Conservation (phyloP, 2,888 invertebrate species). For the Anthrax anthrax region DNA sequence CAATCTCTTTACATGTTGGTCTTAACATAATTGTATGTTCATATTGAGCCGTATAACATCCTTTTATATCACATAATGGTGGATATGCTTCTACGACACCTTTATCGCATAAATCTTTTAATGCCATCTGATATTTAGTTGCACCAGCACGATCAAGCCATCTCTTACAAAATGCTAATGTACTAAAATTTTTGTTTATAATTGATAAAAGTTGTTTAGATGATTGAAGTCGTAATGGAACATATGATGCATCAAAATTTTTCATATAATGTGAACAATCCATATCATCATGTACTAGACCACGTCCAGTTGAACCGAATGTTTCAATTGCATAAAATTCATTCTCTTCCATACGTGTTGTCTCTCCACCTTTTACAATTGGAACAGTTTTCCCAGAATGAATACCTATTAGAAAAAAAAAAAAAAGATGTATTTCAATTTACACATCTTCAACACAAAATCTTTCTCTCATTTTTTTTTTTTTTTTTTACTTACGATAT, state of each 20-base stretch:
- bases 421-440: background rate
- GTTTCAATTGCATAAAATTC: constrained; percentile 99
- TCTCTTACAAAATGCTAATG: constrained; percentile 95
- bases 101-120: constrained; percentile 97
- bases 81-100: constrained; percentile 97
- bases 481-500: constrained; percentile 70
- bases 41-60: constrained; percentile 97
- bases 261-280: constrained; percentile 99
- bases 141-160: constrained; percentile 97
- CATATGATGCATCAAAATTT: constrained; percentile 84
- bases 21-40: constrained; percentile 96
- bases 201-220: constrained; percentile 82
- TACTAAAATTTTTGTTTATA: constrained; percentile 95
- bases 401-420: constrained; percentile 41
- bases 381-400: constrained; percentile 98
- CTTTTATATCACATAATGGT: constrained; percentile 91
- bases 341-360: constrained; percentile 96
- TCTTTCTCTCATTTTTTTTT: no score
- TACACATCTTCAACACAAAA: no score
- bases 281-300: constrained; percentile 95
- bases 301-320: constrained; percentile 93
- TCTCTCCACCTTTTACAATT: constrained; percentile 97
- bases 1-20: constrained; percentile 96
- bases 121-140: constrained; percentile 93
- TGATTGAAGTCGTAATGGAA: constrained; percentile 82